Base-by-base conservation (phyloP, 2,113 vertebrate genomes). In the Calyptommatus sinebrachiatus region DNA sequence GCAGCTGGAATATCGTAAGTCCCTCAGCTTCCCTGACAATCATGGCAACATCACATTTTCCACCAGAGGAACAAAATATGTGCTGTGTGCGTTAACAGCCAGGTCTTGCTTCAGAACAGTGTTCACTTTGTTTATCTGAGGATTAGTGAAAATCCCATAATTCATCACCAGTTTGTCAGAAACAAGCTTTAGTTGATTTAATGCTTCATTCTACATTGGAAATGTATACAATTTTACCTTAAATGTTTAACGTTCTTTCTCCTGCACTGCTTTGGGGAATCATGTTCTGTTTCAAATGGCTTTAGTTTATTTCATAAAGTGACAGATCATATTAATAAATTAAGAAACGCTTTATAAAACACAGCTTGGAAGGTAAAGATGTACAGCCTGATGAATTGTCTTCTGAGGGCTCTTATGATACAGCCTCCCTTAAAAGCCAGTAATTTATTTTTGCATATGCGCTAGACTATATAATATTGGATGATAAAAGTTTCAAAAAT, bases 141-240 rank as follows among this genome's bases (percentile, higher is more conserved):
- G 88, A 92, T 92, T 93, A 91, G 88, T 86, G 88, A 87, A 90
- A 93, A 93, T 91, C 89, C 87, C 91, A 73, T 89, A 90, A 89
- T 90, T 94, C 88, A 91, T 90, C 73, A 24, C 77, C 81, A 83
- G 81, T 85, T 86, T 87, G 86, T 93, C 92, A 91, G 79, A 91
- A 84, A 81, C 81, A 86, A 78, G 74, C 83, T 91, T 88, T 85
- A 67, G 78, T 87, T 87, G 81, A 89, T 86, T 87, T 86, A 89
- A 16, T 86, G 76, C 74, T 75, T 87, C 70, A 62, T 90, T 90
- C 71, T 14, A 41, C 84, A 86, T 76, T 82, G 78, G 61, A 90
- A 91, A 86, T 86, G 75, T 78, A 84, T 78, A 68, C 85, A 88
- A 26, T 88, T 88, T 87, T 88, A 76, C 81, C 71, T 79, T 88